phyloP scores from a whole-genome alignment of 2,797 vertebrate genomes.

The Centropyge bicolor region DNA sequence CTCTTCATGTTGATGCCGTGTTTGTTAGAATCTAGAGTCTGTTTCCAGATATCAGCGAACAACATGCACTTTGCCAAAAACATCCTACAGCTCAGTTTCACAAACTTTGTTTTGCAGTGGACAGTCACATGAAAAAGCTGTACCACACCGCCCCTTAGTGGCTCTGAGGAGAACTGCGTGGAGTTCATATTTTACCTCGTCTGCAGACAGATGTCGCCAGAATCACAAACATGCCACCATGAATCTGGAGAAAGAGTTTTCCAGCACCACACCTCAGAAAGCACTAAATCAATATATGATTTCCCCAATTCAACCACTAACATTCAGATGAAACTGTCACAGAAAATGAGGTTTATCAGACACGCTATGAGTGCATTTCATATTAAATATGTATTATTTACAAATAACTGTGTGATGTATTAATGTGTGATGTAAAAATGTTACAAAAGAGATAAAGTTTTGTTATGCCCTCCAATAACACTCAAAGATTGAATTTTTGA shows the following conservation, averaged over 20 bases:
- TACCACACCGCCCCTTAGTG: slow-evolving; percentile 46
- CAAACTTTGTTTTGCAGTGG: not conserved
- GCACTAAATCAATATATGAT: not conserved
- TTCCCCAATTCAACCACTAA: not conserved
- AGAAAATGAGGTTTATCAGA: not conserved
- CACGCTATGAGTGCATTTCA: not conserved
- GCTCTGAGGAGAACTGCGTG: slow-evolving; percentile 36
- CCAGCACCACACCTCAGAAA: not conserved
- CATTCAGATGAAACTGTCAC: not conserved
- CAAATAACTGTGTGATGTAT: not conserved
- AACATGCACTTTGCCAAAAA: not conserved
- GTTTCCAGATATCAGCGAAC: not conserved
- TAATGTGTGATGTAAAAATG: too few species aligned
- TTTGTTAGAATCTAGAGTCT: not conserved
- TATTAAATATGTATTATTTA: not conserved
- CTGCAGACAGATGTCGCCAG: slow-evolving; percentile 40
- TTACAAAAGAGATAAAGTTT: too few species aligned
- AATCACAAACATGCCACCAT: not conserved
- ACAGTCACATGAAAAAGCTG: not conserved
- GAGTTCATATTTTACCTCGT: not conserved
- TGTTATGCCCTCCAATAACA: too few species aligned
- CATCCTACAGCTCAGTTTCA: not conserved
- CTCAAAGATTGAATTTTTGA: too few species aligned
- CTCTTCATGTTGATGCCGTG: not conserved
- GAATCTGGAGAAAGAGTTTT: not conserved